Percentiles rank a stretch among this genome's conserved stretches.
These are phyloP conservation scores for Aplidium turbinatum DNA, from an alignment of 23 tunicate species.

Conservation along the genomic window DNA sequence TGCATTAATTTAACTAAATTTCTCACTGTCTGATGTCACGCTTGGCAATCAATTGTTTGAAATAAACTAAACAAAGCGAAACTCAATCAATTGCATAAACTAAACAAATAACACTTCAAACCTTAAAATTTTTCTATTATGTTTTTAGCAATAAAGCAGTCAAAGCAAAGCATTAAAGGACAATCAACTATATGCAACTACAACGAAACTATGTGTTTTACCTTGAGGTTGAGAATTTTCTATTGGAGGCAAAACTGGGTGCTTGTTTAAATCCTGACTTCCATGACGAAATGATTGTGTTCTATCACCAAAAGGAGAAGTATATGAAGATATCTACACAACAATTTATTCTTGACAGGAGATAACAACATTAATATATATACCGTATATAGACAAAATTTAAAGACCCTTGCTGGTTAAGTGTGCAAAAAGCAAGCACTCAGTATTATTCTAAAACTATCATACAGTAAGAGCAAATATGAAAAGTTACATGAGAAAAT, in stretches of 20 bases:
- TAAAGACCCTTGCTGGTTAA: no score
- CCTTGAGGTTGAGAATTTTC: slow-evolving; percentile 71
- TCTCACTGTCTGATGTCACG: no score
- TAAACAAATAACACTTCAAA: no score
- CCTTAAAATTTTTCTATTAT: not conserved
- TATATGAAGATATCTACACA: slow-evolving; percentile 67
- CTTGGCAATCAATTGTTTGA: no score
- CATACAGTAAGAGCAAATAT: no score
- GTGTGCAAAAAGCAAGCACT: no score
- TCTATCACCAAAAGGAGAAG: slow-evolving; percentile 81
- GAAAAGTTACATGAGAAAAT: no score
- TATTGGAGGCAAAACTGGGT: slow-evolving; percentile 56
- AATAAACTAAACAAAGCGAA: no score
- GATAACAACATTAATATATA: not conserved
- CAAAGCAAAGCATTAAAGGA: not conserved
- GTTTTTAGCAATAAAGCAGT: not conserved
- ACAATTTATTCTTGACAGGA: no score
- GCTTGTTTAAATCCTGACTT: slow-evolving; percentile 46
- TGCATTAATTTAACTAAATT: no score
- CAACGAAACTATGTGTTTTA: not conserved
- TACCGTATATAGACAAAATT: not conserved
- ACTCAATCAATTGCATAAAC: no score
- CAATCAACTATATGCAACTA: not conserved
- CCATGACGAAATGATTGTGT: slow-evolving; percentile 77
- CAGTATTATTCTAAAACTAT: no score